A percentile compares a stretch with the other conserved stretches of the same genome.
These are phyloP conservation scores for Syngnathus rostellatus DNA, from an alignment of 2,797 vertebrate species.

Conservation along the genomic window DNA sequence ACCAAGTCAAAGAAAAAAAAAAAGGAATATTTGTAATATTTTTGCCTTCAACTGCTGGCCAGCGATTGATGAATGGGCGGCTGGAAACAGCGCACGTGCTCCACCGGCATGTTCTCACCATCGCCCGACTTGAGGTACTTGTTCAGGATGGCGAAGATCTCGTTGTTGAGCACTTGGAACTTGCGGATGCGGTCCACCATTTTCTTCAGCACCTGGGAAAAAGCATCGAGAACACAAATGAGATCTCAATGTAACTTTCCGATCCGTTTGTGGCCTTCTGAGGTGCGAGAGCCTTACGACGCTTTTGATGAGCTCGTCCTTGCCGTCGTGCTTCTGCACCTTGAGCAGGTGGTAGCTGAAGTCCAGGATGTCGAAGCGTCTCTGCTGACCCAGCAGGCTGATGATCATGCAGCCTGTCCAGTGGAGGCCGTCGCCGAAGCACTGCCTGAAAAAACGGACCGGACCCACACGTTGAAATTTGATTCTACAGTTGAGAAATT, in stretches of 20 bases:
- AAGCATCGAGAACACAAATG: background rate
- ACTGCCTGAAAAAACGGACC: conserved; percentile 72
- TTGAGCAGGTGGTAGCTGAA: conserved; percentile 98
- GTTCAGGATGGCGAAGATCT: conserved; percentile 91
- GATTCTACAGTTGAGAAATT: too few relatives aligned
- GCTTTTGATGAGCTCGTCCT: conserved; percentile 96
- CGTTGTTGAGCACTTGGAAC: conserved; percentile 92
- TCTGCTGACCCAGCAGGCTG: conserved; percentile 86
- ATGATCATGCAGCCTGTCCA: conserved; percentile 99
- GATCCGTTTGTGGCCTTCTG: too few relatives aligned
- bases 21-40: conserved; percentile 34
- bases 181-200: conserved; percentile 98
- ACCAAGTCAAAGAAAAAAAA: conserved; percentile 14
- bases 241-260: too few relatives aligned
- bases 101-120: conserved; percentile 91
- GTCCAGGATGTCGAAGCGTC: conserved; percentile 91
- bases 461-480: background rate
- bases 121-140: conserved; percentile 95
- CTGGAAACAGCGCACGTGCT: conserved; percentile 97
- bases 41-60: conserved; percentile 80
- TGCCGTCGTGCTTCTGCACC: conserved; percentile 96
- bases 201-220: conserved; percentile 86
- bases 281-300: conserved; percentile 45
- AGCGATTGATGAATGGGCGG: conserved; percentile 97
- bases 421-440: conserved; percentile 93